Conservation (phyloP, 2,888 invertebrate species). For the Eristalinus sepulchralis region DNA sequence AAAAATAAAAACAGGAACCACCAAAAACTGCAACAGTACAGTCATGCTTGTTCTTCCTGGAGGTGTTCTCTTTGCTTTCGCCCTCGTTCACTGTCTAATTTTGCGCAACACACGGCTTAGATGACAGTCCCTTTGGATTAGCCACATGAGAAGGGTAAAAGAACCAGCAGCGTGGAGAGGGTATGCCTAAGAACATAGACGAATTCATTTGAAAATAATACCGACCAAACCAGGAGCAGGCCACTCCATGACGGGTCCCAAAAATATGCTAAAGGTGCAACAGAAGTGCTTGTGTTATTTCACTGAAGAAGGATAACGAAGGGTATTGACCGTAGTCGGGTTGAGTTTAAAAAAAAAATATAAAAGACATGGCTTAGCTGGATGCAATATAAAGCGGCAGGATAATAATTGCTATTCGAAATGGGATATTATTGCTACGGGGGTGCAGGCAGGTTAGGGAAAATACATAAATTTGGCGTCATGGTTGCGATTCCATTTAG, state of each 20-base stretch:
- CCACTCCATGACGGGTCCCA: slow-evolving; percentile 12
- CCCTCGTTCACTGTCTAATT: slow-evolving; percentile 21
- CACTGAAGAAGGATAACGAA: slow-evolving; percentile 60
- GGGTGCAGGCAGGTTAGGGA: slow-evolving; percentile 46
- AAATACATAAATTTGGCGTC: slow-evolving; percentile 55
- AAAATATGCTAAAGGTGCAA: slow-evolving; percentile 63
- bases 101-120: slow-evolving; percentile 15
- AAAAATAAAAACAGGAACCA: slow-evolving; percentile 26
- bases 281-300: slow-evolving; percentile 10
- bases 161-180: background rate
- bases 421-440: slow-evolving; percentile 62
- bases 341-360: slow-evolving; percentile 21
- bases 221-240: slow-evolving; percentile 19
- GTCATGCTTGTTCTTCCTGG: slow-evolving; percentile 29
- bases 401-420: slow-evolving; percentile 66
- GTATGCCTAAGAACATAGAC: background rate
- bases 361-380: slow-evolving; percentile 43
- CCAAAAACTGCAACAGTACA: slow-evolving; percentile 48
- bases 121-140: slow-evolving; percentile 28
- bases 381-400: slow-evolving; percentile 38
- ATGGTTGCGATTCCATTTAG: slow-evolving; percentile 68
- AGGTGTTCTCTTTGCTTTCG: slow-evolving; percentile 1
- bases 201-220: slow-evolving; percentile 54
- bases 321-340: slow-evolving; percentile 65
- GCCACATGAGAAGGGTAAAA: background rate